Evolutionary conservation across 2,797 vertebrate genomes (phyloP), one percentile per base, ranked within the genome.

Genomic region (Thripadectes ignobilis): DNA sequence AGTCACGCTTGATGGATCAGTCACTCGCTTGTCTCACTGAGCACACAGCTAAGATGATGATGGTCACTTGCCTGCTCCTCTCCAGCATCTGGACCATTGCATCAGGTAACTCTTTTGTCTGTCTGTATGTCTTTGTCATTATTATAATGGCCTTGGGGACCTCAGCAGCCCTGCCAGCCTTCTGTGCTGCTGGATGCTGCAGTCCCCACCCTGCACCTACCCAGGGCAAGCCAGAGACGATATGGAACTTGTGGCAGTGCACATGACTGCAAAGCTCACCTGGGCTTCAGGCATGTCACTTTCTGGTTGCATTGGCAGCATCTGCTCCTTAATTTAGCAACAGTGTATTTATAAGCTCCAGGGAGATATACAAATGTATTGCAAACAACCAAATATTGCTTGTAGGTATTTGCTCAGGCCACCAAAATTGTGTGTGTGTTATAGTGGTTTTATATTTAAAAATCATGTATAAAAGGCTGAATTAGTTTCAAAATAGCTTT

Each of bases 11-110:
- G 11, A 49, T 62, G 66, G 51, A 46, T 61, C 79, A 55, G 48
- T 81, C 0, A 0, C 71, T 71, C 4, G 1, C 12, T 68, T 0
- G 0, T 55, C 43, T 55, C 4, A 0, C 69, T 29, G 48, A 67
- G 36, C 0, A 0, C 49, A 30, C 45, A 48, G 83, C 55, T 72
- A 26, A 62, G 57, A 96, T 85, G 89, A 89, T 82, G 85, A 68
- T 84, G 30, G 27, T 79, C 4, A 0, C 71, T 59, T 93, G 20
- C 38, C 61, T 97, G 46, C 57, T 97, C 15, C 49, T 96, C 71
- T 90, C 57, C 61, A 69, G 91, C 14, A 9, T 93, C 67, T 95
- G 89, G 85, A 66, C 63, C 0, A 0, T 62, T 14, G 45, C 6
- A 0, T 77, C 83, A 95, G 96, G 96, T 97, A 97, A 94, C 4